A percentile compares a stretch with the other conserved stretches of the same genome.
These are phyloP conservation scores for Benthochromis sp. DNA, from an alignment of 2,113 vertebrate genomes.

Conservation along the genomic window DNA sequence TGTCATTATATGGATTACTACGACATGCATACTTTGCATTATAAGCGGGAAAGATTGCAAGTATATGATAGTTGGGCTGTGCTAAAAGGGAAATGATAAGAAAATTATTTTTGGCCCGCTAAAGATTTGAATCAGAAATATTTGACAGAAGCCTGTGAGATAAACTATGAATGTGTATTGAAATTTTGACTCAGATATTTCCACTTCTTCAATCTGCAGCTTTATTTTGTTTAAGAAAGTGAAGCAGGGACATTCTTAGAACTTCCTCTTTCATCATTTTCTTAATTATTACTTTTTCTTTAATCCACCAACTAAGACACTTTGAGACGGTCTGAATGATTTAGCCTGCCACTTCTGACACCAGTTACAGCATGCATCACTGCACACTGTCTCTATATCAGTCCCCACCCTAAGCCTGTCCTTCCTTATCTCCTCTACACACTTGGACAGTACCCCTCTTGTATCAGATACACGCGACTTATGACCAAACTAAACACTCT, in stretches of 20 bases:
- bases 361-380: neutral
- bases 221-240: neutral
- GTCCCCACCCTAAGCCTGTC: constrained; percentile 7
- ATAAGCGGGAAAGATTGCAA: neutral
- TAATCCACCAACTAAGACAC: neutral
- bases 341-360: neutral
- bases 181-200: neutral
- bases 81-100: neutral
- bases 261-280: neutral
- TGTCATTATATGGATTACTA: neutral
- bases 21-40: neutral
- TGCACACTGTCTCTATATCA: neutral
- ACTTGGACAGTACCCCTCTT: neutral
- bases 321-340: neutral
- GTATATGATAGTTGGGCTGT: neutral
- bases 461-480: neutral
- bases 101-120: neutral
- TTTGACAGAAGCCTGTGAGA: neutral
- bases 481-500: neutral
- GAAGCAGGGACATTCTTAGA: neutral
- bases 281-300: neutral
- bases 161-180: neutral
- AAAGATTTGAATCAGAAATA: neutral
- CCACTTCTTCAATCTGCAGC: neutral
- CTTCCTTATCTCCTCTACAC: constrained; percentile 38